phyloP scores from a whole-genome alignment of 2,797 vertebrate genomes.

The Spinus olivaceus region DNA sequence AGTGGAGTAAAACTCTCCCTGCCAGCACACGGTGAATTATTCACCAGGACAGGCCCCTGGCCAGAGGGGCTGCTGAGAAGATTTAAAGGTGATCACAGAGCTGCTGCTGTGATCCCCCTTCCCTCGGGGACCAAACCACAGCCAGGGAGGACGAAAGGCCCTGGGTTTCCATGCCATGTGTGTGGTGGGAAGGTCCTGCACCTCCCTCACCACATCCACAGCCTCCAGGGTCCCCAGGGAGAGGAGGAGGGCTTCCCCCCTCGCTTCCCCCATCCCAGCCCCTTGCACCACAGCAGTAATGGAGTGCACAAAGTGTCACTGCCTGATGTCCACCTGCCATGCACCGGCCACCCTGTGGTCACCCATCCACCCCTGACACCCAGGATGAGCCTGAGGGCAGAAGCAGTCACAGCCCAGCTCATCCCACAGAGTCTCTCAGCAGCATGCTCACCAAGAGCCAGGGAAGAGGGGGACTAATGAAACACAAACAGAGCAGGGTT shows the following conservation, averaged over 20 bases:
- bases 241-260: neutral
- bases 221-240: neutral
- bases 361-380: neutral
- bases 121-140: neutral
- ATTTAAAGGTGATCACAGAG: conserved; percentile 45
- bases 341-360: fast-evolving
- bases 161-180: neutral
- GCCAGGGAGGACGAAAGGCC: neutral
- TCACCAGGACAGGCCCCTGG: conserved; percentile 45
- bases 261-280: neutral
- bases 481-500: neutral
- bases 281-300: fast-evolving
- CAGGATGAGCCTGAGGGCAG: neutral
- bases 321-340: neutral
- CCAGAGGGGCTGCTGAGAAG: conserved; percentile 52
- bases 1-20: conserved; percentile 57
- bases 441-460: neutral
- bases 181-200: neutral
- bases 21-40: conserved; percentile 61
- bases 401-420: fast-evolving
- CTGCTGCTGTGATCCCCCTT: neutral
- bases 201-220: neutral
- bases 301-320: neutral
- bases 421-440: neutral
- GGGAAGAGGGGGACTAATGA: neutral